These are phyloP conservation scores for Acrocephalus kingi DNA, from an alignment of 2,113 vertebrate genomes.

Conservation along the genomic window DNA sequence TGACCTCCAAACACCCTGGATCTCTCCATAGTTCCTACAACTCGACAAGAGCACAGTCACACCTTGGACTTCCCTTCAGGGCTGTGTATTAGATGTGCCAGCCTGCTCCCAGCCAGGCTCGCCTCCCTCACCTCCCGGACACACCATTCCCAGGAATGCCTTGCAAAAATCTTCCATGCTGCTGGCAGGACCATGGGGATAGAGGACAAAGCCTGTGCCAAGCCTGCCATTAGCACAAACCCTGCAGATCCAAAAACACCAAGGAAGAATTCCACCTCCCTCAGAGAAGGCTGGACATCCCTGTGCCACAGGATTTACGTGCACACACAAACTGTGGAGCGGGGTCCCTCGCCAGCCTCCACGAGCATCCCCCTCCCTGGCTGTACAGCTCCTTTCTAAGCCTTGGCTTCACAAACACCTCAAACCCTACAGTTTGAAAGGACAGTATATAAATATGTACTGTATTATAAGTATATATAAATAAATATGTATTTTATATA, in stretches of 20 bases:
- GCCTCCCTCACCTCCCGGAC: not conserved
- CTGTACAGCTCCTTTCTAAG: not conserved
- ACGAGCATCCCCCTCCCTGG: accelerated
- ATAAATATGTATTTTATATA: not conserved
- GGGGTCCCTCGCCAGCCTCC: not conserved
- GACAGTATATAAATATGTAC: not conserved
- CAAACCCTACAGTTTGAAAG: accelerated
- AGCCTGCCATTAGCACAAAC: not conserved
- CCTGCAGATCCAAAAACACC: not conserved
- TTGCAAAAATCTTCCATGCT: not conserved
- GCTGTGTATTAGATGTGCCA: not conserved
- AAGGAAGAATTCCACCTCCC: not conserved
- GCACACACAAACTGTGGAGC: accelerated
- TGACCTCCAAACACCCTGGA: no score
- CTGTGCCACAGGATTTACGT: accelerated
- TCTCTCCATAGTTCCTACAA: not conserved
- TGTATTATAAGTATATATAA: not conserved
- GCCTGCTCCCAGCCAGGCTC: not conserved
- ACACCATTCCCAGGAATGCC: accelerated
- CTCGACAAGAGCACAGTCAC: not conserved
- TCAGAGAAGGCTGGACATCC: not conserved
- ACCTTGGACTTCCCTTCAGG: not conserved
- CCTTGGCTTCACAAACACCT: not conserved
- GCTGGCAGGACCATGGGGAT: not conserved
- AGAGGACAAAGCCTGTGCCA: not conserved